A percentile compares a stretch with the other conserved stretches of the same genome.
Evolutionary conservation across 2,888 invertebrate genomes (phyloP).

Genomic region (Cenopis cana): DNA sequence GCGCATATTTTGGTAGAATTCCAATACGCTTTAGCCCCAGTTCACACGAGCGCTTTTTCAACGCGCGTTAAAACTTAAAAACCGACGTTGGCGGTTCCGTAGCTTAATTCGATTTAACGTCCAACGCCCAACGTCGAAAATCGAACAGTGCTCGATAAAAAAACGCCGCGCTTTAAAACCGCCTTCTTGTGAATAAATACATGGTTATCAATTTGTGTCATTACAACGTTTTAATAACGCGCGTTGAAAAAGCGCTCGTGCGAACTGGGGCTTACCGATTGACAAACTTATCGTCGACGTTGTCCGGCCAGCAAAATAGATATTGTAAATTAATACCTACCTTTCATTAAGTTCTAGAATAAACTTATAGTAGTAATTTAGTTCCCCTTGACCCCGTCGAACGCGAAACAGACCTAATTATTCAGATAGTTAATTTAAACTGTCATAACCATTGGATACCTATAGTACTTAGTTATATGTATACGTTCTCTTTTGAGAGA

Average conservation of each 20-base stretch:
- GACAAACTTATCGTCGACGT: slow-evolving; percentile 35
- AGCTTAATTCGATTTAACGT: too few species aligned
- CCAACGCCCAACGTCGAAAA: too few species aligned
- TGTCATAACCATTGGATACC: slow-evolving; percentile 63
- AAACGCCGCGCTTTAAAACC: too few species aligned
- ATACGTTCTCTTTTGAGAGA: slow-evolving; percentile 4
- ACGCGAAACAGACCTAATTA: slow-evolving; percentile 56
- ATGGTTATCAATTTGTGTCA: too few species aligned
- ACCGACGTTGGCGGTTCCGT: too few species aligned
- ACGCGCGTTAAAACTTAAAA: too few species aligned
- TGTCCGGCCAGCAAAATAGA: slow-evolving; percentile 29
- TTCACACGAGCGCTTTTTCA: too few species aligned
- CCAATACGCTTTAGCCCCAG: slow-evolving; percentile 39
- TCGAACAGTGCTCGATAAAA: too few species aligned
- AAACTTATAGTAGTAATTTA: slow-evolving; percentile 16
- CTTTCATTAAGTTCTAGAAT: slow-evolving; percentile 45
- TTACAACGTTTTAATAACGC: too few species aligned
- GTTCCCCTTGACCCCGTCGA: slow-evolving; percentile 61
- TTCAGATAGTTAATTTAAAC: slow-evolving; percentile 60
- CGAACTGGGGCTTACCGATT: too few species aligned
- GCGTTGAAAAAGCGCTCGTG: too few species aligned
- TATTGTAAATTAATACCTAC: slow-evolving; percentile 16
- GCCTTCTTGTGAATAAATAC: too few species aligned
- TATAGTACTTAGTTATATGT: slow-evolving; percentile 43
- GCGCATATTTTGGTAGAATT: slow-evolving; percentile 37